Percentiles rank a stretch among this genome's conserved stretches.
Conservation (phyloP, 64 coral and sea anemone genomes). For the Dendrophyllia cribrosa region DNA sequence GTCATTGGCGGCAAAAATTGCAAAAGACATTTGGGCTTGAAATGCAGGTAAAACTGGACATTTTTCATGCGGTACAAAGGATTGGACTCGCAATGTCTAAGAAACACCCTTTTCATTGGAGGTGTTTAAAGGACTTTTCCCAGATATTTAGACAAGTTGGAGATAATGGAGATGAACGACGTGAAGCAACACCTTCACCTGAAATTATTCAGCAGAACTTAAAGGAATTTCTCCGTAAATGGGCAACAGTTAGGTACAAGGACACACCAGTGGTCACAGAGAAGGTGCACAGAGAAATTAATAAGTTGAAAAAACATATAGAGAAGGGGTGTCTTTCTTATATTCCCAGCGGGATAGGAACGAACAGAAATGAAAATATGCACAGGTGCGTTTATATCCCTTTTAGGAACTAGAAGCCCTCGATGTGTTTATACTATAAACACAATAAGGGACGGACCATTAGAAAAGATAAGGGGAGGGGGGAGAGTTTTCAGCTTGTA, state of each 20-base stretch:
- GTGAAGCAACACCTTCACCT: too few relatives aligned
- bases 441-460: neutral
- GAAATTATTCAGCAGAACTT: too few relatives aligned
- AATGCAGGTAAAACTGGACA: constrained; percentile 22
- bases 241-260: too few relatives aligned
- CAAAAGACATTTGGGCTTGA: neutral
- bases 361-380: constrained; percentile 2
- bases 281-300: too few relatives aligned
- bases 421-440: neutral
- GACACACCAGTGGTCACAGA: too few relatives aligned
- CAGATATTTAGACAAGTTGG: constrained; percentile 8
- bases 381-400: constrained; percentile 4
- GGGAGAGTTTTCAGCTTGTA: neutral
- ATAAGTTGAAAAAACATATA: too few relatives aligned
- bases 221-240: too few relatives aligned
- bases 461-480: neutral
- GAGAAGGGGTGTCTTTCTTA: neutral
- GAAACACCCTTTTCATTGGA: constrained; percentile 7
- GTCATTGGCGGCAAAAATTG: constrained; percentile 39
- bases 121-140: constrained; percentile 12
- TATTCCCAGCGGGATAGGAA: neutral
- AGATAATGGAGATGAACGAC: constrained; percentile 1
- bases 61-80: constrained; percentile 63
- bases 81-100: constrained; percentile 33
- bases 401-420: neutral